These are phyloP conservation scores for Platanista minor DNA, from an alignment of 2,113 vertebrate species.

Conservation along the genomic window DNA sequence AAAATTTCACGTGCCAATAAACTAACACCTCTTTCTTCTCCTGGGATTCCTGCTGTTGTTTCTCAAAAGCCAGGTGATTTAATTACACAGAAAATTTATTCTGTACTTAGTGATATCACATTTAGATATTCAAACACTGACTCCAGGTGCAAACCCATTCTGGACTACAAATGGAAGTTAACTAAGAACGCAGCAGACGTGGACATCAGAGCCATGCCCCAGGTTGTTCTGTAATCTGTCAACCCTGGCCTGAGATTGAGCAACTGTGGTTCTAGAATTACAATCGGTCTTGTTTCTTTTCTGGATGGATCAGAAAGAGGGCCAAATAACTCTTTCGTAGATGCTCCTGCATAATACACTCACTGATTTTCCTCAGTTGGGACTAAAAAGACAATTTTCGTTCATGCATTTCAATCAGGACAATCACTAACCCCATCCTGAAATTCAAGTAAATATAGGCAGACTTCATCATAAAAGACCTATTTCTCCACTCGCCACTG, in stretches of 20 bases:
- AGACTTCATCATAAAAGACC: background rate
- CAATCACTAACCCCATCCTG: background rate
- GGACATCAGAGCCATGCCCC: background rate
- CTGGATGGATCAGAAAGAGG: constrained; percentile 2
- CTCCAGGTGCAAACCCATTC: background rate
- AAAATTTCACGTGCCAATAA: background rate
- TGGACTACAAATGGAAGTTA: background rate
- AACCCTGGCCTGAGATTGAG: background rate
- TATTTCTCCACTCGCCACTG: background rate
- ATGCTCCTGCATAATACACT: background rate
- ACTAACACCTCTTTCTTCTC: background rate
- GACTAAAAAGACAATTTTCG: background rate
- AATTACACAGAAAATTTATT: background rate
- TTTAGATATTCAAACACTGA: background rate
- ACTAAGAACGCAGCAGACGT: background rate
- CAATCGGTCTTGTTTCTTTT: background rate
- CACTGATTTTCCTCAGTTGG: background rate
- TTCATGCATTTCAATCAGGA: background rate
- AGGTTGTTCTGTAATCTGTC: background rate
- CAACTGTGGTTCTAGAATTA: background rate
- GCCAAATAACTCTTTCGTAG: background rate
- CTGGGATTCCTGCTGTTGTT: background rate
- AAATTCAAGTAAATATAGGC: background rate
- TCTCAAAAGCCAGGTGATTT: constrained; percentile 10
- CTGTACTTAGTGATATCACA: background rate